Conservation (phyloP, 2,888 invertebrate species). For the Caenorhabditis afra region DNA sequence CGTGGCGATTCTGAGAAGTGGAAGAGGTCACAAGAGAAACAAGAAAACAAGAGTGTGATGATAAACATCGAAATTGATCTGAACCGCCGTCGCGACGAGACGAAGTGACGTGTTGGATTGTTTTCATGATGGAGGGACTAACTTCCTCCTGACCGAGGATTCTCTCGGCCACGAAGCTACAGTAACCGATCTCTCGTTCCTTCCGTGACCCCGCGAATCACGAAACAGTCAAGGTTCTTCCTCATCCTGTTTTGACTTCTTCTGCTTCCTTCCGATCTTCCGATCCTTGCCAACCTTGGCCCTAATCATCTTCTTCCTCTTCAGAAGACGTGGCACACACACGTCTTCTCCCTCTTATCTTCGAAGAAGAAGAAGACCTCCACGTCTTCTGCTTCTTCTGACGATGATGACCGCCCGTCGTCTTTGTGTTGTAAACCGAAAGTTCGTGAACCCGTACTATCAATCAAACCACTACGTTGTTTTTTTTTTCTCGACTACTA, state of each 20-base stretch:
- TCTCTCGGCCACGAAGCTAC: too few relatives aligned
- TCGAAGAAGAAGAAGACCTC: constrained; percentile 12
- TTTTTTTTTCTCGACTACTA: too few relatives aligned
- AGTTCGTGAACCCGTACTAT: constrained; percentile 45
- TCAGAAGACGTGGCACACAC: not conserved
- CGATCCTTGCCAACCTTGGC: constrained; percentile 12
- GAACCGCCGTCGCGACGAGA: too few relatives aligned
- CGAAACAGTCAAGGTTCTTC: too few relatives aligned
- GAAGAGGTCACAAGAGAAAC: constrained; percentile 6
- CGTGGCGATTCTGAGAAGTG: not conserved
- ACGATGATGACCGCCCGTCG: not conserved
- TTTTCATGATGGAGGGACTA: too few relatives aligned
- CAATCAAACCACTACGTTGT: constrained; percentile 48
- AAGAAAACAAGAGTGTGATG: not conserved
- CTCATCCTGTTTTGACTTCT: too few relatives aligned
- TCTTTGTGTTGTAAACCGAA: constrained; percentile 10
- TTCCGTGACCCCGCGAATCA: not conserved
- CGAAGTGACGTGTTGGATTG: too few relatives aligned
- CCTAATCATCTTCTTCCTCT: not conserved
- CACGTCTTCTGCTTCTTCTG: not conserved
- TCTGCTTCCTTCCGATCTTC: not conserved
- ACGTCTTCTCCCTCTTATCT: not conserved
- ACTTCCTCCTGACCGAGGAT: too few relatives aligned
- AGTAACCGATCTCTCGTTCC: too few relatives aligned
- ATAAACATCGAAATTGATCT: too few relatives aligned